Percentiles rank a stretch among this genome's conserved stretches.
Evolutionary conservation across 64 coral and sea anemone genomes (phyloP).

Genomic region (Astreopora myriophthalma): DNA sequence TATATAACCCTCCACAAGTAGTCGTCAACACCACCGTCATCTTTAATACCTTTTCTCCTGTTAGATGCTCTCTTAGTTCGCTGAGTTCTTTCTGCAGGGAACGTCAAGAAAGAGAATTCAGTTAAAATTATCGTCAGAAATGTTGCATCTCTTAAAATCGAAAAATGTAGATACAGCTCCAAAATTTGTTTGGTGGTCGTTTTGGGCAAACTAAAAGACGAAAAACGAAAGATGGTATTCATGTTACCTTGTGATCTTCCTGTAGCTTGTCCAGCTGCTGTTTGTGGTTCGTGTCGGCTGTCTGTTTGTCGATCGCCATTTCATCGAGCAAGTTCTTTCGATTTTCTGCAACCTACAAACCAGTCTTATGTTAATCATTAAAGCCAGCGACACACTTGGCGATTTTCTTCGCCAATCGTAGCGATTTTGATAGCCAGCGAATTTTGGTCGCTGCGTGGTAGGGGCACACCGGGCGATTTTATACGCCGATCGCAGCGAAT

Average conservation of each 20-base stretch:
- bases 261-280: conserved; percentile 79
- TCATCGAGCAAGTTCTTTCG: conserved; percentile 87
- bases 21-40: background rate
- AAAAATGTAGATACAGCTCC: too few relatives aligned
- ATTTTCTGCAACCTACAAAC: conserved; percentile 84
- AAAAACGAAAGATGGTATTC: background rate
- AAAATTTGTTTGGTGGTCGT: background rate
- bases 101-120: background rate
- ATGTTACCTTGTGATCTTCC: conserved; percentile 89
- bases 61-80: conserved; percentile 79
- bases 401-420: too few relatives aligned
- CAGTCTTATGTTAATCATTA: too few relatives aligned
- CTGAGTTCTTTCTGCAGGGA: conserved; percentile 73
- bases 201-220: background rate
- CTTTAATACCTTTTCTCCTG: conserved; percentile 88
- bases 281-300: conserved; percentile 66
- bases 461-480: too few relatives aligned
- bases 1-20: too few relatives aligned
- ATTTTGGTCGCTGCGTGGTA: too few relatives aligned
- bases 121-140: background rate
- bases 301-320: conserved; percentile 90
- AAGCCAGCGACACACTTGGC: too few relatives aligned
- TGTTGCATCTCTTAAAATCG: too few relatives aligned
- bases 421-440: too few relatives aligned
- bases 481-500: too few relatives aligned